These are phyloP conservation scores for Discoglossus pictus DNA, from an alignment of 2,797 vertebrate species.

Conservation along the genomic window DNA sequence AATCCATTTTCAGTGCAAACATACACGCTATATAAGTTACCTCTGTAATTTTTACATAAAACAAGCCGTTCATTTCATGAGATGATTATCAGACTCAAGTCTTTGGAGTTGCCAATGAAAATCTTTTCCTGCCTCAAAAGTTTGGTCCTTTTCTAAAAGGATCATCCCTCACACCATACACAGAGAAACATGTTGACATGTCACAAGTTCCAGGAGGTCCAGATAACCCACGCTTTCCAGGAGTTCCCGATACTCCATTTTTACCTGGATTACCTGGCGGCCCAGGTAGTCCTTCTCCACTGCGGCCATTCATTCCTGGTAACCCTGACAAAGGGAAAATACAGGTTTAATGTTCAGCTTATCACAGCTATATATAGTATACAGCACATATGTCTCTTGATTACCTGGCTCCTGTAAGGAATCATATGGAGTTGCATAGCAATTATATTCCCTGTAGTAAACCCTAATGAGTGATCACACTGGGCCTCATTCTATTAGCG, in stretches of 20 bases:
- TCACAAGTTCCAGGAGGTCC: slow-evolving; percentile 75
- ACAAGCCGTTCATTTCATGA: slow-evolving; percentile 1
- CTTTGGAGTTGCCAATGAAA: background rate
- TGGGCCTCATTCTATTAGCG: too few species aligned
- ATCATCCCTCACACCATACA: slow-evolving; percentile 70
- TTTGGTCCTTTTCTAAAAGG: slow-evolving; percentile 80
- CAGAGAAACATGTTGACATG: slow-evolving; percentile 74
- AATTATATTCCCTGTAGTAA: too few species aligned
- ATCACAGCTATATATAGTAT: too few species aligned
- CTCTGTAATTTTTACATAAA: slow-evolving; percentile 3
- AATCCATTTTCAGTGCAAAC: slow-evolving; percentile 29
- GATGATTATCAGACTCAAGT: background rate
- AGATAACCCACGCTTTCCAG: slow-evolving; percentile 70
- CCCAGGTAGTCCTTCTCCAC: slow-evolving; percentile 71
- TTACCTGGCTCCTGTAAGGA: too few species aligned
- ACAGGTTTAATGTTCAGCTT: background rate
- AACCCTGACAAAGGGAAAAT: slow-evolving; percentile 59
- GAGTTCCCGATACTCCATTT: slow-evolving; percentile 65
- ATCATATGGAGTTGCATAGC: too few species aligned
- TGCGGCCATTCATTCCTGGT: slow-evolving; percentile 71
- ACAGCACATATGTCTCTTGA: too few species aligned
- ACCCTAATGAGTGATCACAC: too few species aligned
- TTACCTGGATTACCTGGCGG: slow-evolving; percentile 71
- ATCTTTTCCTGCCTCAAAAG: slow-evolving; percentile 54
- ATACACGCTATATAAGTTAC: background rate